Evolutionary conservation across 1,140 invertebrate species (phyloP).

Genomic region (Zaprionus lachaisei): DNA sequence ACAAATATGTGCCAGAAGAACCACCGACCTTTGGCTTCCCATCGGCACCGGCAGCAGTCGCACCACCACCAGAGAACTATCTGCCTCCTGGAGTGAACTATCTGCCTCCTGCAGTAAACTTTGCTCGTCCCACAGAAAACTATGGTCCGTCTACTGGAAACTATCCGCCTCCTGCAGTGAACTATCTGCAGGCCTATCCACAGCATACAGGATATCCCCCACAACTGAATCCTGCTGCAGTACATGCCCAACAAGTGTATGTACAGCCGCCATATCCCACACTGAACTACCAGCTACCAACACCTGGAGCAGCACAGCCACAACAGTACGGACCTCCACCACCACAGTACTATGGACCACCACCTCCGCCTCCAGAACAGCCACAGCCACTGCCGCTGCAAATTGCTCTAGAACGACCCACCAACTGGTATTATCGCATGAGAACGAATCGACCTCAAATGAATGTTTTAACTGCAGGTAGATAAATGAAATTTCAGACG

Average conservation of each 20-base stretch:
- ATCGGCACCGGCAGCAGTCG: slow-evolving; percentile 10
- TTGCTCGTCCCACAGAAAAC: neutral
- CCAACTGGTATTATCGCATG: slow-evolving; percentile 30
- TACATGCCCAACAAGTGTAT: slow-evolving; percentile 24
- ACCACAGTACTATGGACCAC: slow-evolving; percentile 30
- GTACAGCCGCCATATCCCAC: slow-evolving; percentile 9
- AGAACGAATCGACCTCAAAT: slow-evolving; percentile 49
- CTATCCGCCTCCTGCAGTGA: neutral
- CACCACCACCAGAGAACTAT: slow-evolving; percentile 11
- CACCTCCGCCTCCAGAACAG: neutral
- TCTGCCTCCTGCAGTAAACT: slow-evolving; percentile 1
- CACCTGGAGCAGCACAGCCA: slow-evolving; percentile 7
- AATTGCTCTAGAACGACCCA: neutral
- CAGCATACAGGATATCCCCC: slow-evolving; percentile 18
- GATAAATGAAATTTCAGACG: slow-evolving; percentile 4
- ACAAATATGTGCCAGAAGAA: slow-evolving; percentile 17
- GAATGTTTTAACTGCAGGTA: slow-evolving; percentile 52
- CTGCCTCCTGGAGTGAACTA: neutral
- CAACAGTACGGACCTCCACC: slow-evolving; percentile 12
- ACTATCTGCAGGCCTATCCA: slow-evolving; percentile 2
- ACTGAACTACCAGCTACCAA: slow-evolving; percentile 23
- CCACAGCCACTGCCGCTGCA: neutral
- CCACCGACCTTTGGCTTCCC: slow-evolving; percentile 8
- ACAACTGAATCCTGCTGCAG: slow-evolving; percentile 19
- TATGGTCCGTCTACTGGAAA: neutral